Base-by-base conservation (phyloP, 2,888 invertebrate genomes). In the Limenitis camilla region DNA sequence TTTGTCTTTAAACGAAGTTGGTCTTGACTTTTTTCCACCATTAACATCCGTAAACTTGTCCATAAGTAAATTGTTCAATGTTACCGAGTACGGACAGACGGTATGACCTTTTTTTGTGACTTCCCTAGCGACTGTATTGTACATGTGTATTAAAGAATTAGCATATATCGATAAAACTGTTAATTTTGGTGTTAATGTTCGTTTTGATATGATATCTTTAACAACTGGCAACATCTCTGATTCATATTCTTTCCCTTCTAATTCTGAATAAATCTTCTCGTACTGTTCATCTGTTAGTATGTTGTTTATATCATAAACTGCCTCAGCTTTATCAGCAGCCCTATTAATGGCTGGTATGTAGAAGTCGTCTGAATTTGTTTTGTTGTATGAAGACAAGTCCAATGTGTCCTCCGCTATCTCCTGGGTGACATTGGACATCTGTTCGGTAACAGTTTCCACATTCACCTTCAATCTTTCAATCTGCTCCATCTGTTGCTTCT, bases 401-500 rank as follows among this genome's bases (percentile, higher is more conserved):
- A 81, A 33, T 11, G 54, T 57, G 0, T 81, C 79, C 9, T 71
- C 68, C 0, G 74, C 65, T 1, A 83, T 52, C 8, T 71, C 76
- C 4, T 75, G 75, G 0, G 89, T 89, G 0, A 89, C 87, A 57
- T 88, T 78, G 58, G 90, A 86, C 69, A 92, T 79, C 54, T 91
- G 89, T 32, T 90, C 88, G 0, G 88, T 88, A 0, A 91, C 89
- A 0, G 88, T 84, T 10, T 89, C 81, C 0, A 90, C 79, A 56
- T 91, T 89, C 0, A 90, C 74, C 66, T 90, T 89, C 45, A 91
- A 67, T 65, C 87, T 88, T 65, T 91, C 91, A 0, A 69, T 71
- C n/a, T 91, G 91, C 61, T 92, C 91, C 54, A 90, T 88, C 43
- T 74, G 72, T 60, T 90, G 73, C 66, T 90, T 91, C 0, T 81